Evolutionary conservation across 2,113 vertebrate species (phyloP).

Genomic region (Erpornis zantholeuca): DNA sequence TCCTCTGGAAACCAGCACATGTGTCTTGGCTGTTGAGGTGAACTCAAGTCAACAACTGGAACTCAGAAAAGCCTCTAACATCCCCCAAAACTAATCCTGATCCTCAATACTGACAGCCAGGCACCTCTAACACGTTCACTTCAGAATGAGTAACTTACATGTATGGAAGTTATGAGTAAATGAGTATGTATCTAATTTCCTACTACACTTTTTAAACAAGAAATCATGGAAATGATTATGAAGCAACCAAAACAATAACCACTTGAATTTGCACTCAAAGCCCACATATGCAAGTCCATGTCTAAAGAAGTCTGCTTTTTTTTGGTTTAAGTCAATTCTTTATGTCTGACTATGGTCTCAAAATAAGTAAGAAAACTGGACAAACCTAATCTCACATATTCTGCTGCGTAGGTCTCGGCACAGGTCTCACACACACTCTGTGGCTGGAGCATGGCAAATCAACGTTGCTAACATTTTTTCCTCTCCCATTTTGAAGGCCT

Average conservation of each 20-base stretch:
- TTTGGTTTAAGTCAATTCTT: background rate
- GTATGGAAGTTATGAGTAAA: too few species aligned
- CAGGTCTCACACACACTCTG: background rate
- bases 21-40: background rate
- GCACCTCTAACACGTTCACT: background rate
- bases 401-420: fast-evolving
- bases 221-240: background rate
- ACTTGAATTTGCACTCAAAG: background rate
- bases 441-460: background rate
- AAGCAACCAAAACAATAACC: background rate
- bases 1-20: background rate
- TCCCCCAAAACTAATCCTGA: background rate
- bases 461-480: background rate
- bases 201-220: background rate
- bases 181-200: background rate
- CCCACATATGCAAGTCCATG: background rate
- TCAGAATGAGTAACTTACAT: background rate
- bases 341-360: background rate
- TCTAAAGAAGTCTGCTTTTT: background rate
- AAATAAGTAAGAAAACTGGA: background rate
- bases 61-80: background rate
- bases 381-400: background rate
- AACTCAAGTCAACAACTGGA: background rate
- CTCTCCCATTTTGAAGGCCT: background rate
- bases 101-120: background rate